A percentile compares a stretch with the other conserved stretches of the same genome.
These are phyloP conservation scores for Paragorgia papillata DNA, from an alignment of 92 coral and sea anemone genomes.

Conservation along the genomic window DNA sequence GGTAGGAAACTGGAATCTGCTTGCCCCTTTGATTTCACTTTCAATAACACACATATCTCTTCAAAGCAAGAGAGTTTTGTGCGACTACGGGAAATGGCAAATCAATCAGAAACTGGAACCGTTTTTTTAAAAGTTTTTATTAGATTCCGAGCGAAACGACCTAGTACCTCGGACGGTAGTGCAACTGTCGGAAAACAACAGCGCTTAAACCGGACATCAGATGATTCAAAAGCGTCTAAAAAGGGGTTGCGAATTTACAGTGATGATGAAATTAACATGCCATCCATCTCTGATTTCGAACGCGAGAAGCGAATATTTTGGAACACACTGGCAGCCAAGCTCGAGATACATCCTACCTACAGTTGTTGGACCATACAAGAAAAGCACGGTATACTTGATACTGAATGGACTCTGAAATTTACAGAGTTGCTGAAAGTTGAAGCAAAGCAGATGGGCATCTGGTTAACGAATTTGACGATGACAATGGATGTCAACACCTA, in stretches of 20 bases:
- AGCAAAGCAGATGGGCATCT: neutral
- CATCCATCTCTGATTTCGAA: slow-evolving; percentile 37
- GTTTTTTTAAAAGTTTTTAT: neutral
- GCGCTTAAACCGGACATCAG: neutral
- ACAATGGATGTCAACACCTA: neutral
- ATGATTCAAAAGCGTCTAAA: too few species aligned
- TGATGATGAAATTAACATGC: neutral
- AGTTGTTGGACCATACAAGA: slow-evolving; percentile 24
- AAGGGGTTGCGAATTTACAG: neutral
- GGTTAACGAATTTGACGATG: too few species aligned
- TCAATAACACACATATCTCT: slow-evolving; percentile 6
- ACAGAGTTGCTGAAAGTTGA: slow-evolving; percentile 28
- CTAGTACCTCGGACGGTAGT: slow-evolving; percentile 41
- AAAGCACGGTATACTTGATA: slow-evolving; percentile 4
- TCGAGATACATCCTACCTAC: slow-evolving; percentile 14
- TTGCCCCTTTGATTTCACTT: slow-evolving; percentile 1
- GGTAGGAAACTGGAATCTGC: slow-evolving; percentile 3
- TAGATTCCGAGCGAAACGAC: slow-evolving; percentile 49
- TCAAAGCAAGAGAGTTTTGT: neutral
- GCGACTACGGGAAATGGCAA: neutral
- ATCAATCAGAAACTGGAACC: neutral
- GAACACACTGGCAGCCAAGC: slow-evolving; percentile 4
- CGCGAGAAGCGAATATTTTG: slow-evolving; percentile 1
- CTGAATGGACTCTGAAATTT: slow-evolving; percentile 26
- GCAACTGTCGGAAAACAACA: slow-evolving; percentile 6